Evolutionary conservation across 1,140 invertebrate species (phyloP).

Genomic region (Agrypnia vestita): DNA sequence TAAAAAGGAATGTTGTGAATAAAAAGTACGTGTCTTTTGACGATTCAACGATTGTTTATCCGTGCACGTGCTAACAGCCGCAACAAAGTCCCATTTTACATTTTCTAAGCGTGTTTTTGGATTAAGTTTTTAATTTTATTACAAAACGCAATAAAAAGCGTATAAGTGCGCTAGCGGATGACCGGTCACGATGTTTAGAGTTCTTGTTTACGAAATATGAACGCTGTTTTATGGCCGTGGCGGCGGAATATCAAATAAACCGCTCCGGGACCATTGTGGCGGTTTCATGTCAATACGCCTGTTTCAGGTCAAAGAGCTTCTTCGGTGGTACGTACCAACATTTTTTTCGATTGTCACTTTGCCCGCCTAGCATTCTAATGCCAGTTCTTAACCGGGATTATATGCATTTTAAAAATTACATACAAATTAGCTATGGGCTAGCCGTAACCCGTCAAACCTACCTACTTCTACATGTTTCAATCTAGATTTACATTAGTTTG

Average conservation of each 20-base stretch:
- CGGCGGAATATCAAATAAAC: slow-evolving; percentile 30
- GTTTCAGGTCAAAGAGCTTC: slow-evolving; percentile 1
- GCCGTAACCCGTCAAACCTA: no score
- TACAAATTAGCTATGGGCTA: no score
- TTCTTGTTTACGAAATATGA: slow-evolving; percentile 20
- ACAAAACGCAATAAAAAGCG: slow-evolving; percentile 26
- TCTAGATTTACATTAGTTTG: no score
- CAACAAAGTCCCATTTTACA: background rate
- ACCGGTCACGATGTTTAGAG: slow-evolving; percentile 9
- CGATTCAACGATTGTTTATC: background rate
- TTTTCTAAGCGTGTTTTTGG: slow-evolving; percentile 11
- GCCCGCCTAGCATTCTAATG: no score
- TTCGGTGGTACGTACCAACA: no score
- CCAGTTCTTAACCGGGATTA: background rate
- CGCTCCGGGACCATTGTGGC: slow-evolving; percentile 17
- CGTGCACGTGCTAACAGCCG: slow-evolving; percentile 21
- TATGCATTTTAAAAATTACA: background rate
- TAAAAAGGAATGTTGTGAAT: no score
- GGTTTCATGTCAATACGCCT: slow-evolving; percentile 1
- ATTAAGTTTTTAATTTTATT: slow-evolving; percentile 37
- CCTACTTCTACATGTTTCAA: no score
- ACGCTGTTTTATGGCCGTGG: background rate
- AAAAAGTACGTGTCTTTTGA: background rate
- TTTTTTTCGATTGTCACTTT: background rate
- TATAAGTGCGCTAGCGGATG: slow-evolving; percentile 8